Evolutionary conservation across 2,888 invertebrate species (phyloP).

Genomic region (Pemphredon lugubris): DNA sequence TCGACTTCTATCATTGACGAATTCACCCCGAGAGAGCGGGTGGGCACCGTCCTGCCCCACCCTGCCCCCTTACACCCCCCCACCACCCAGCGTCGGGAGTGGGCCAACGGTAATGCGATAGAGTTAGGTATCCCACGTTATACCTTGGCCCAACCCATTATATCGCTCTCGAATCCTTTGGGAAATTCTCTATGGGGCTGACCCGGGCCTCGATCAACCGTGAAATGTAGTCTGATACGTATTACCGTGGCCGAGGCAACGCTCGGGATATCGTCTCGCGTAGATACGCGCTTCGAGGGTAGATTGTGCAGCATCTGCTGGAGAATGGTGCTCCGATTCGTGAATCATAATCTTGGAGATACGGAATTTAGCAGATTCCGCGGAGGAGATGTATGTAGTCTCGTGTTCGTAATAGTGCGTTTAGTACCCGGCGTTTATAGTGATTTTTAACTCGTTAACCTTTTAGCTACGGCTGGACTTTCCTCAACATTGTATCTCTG

Average conservation of each 20-base stretch:
- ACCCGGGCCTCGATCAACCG: slow-evolving; percentile 77
- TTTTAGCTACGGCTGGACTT: too few relatives aligned
- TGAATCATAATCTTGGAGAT: too few relatives aligned
- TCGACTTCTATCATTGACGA: slow-evolving; percentile 59
- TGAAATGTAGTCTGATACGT: slow-evolving; percentile 78
- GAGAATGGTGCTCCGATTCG: too few relatives aligned
- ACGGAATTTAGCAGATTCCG: too few relatives aligned
- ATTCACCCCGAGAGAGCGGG: slow-evolving; percentile 59
- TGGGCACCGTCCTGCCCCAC: neutral
- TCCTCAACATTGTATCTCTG: too few relatives aligned
- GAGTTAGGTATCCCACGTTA: slow-evolving; percentile 65
- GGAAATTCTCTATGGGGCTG: slow-evolving; percentile 77
- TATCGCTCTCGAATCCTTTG: slow-evolving; percentile 78
- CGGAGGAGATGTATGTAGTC: too few relatives aligned
- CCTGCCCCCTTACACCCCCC: too few relatives aligned
- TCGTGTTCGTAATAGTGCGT: too few relatives aligned
- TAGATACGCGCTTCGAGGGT: too few relatives aligned
- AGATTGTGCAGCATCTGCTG: too few relatives aligned
- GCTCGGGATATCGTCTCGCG: neutral
- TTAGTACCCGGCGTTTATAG: too few relatives aligned
- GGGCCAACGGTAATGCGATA: slow-evolving; percentile 67
- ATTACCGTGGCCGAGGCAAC: slow-evolving; percentile 64
- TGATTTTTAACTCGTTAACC: too few relatives aligned
- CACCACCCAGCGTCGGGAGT: neutral
- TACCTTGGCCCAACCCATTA: slow-evolving; percentile 74